Evolutionary conservation across 2,888 invertebrate genomes (phyloP).

Genomic region (Epirrita christyi): DNA sequence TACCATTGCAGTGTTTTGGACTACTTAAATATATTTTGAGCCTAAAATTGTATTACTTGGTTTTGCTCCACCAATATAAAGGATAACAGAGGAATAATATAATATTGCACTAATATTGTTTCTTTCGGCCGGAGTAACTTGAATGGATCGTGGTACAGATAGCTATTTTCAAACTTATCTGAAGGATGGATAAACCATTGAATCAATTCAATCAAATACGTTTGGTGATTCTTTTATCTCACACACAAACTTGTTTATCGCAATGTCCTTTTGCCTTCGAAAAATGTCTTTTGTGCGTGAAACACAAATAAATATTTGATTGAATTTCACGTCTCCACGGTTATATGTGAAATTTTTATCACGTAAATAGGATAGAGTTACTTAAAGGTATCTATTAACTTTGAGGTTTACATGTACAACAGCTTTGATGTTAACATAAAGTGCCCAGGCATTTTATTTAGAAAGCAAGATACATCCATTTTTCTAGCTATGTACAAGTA

Average conservation of each 20-base stretch:
- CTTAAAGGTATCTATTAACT: conserved; percentile 1
- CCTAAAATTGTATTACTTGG: too few species aligned
- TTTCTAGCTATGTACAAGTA: too few species aligned
- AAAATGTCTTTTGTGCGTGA: conserved; percentile 43
- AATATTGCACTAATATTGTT: background rate
- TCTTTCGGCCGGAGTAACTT: background rate
- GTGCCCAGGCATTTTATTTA: too few species aligned
- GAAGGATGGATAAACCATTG: background rate
- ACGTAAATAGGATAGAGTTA: conserved; percentile 29
- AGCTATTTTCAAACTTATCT: background rate
- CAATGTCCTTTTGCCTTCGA: conserved; percentile 34
- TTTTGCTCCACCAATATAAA: too few species aligned
- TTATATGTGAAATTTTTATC: conserved; percentile 32
- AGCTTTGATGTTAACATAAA: too few species aligned
- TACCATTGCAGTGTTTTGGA: too few species aligned
- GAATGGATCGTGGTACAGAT: too few species aligned
- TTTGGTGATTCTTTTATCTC: conserved; percentile 24
- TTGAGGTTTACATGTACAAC: too few species aligned
- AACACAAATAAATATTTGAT: conserved; percentile 45
- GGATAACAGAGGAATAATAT: too few species aligned
- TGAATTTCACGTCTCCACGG: conserved; percentile 48
- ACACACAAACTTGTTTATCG: conserved; percentile 29
- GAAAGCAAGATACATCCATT: too few species aligned
- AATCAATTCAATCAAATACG: conserved; percentile 1
- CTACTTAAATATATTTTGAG: too few species aligned